Evolutionary conservation across 2,797 vertebrate species (phyloP).

Genomic region (Gadopsis marmoratus): DNA sequence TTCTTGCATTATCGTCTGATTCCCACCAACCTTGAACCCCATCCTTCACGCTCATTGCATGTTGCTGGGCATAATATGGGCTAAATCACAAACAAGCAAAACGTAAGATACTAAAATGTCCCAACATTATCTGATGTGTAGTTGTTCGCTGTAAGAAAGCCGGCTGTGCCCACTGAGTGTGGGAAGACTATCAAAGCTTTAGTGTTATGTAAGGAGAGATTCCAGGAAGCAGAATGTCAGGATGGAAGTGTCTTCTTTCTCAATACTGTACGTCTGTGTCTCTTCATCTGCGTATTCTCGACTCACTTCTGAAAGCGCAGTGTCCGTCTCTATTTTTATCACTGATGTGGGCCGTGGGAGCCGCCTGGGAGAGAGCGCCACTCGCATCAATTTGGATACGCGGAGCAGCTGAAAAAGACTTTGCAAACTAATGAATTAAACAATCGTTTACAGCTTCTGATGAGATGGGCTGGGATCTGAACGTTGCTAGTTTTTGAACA

Average conservation of each 20-base stretch:
- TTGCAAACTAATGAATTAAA: constrained; percentile 29
- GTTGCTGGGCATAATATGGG: background rate
- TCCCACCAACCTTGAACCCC: background rate
- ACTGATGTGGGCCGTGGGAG: constrained; percentile 57
- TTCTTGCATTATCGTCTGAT: background rate
- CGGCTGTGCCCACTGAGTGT: constrained; percentile 69
- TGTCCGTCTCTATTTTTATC: constrained; percentile 69
- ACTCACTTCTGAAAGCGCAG: constrained; percentile 26
- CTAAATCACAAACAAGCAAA: background rate
- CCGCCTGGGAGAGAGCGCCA: constrained; percentile 31
- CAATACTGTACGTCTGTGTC: constrained; percentile 33
- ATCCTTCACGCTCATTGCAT: background rate
- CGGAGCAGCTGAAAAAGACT: constrained; percentile 19
- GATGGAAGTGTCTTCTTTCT: constrained; percentile 46
- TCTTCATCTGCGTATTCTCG: constrained; percentile 52
- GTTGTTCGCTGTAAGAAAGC: constrained; percentile 44
- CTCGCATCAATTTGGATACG: constrained; percentile 42
- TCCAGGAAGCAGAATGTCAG: constrained; percentile 64
- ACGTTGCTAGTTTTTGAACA: background rate
- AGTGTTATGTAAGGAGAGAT: constrained; percentile 73
- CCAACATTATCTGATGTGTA: constrained; percentile 4
- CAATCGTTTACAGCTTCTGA: constrained; percentile 20
- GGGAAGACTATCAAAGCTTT: constrained; percentile 62
- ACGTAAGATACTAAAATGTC: background rate
- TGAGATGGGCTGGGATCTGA: constrained; percentile 5